Percentiles rank a stretch among this genome's conserved stretches.
Evolutionary conservation across 2,797 vertebrate genomes (phyloP).

Genomic region (Uromys caudimaculatus): DNA sequence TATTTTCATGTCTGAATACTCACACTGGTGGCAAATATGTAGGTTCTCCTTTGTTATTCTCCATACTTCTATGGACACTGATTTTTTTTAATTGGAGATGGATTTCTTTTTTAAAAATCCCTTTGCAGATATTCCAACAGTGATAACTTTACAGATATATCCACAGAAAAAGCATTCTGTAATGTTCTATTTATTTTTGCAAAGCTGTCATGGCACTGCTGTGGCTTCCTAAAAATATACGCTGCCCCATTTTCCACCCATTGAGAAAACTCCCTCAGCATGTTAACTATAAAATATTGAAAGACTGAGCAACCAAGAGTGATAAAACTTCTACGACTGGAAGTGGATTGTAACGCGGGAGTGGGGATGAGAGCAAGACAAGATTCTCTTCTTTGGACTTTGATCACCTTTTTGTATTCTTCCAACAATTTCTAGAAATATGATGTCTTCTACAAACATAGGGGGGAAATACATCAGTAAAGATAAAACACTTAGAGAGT

Average conservation of each 20-base stretch:
- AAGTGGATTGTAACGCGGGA: not conserved
- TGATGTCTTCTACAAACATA: not conserved
- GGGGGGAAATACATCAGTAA: slow-evolving; percentile 18
- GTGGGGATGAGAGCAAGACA: accelerated
- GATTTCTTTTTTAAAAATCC: slow-evolving; percentile 59
- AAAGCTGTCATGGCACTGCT: not conserved
- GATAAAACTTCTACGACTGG: not conserved
- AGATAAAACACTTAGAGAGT: slow-evolving; percentile 18
- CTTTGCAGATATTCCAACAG: slow-evolving; percentile 51
- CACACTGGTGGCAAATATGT: not conserved
- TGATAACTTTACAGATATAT: slow-evolving; percentile 4
- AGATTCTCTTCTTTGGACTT: slow-evolving; percentile 19
- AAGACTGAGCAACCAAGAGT: not conserved
- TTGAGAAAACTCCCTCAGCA: slow-evolving; percentile 8
- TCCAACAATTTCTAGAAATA: slow-evolving; percentile 20
- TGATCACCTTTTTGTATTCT: slow-evolving; percentile 11
- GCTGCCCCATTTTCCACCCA: slow-evolving; percentile 8
- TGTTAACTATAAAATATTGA: slow-evolving; percentile 50
- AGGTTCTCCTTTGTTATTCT: slow-evolving; percentile 34
- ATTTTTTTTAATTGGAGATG: slow-evolving; percentile 34
- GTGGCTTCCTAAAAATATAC: slow-evolving; percentile 3
- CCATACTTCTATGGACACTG: not conserved
- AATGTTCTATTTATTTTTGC: slow-evolving; percentile 50
- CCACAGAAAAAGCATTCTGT: slow-evolving; percentile 35
- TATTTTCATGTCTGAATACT: not conserved